Conservation (phyloP, 2,888 invertebrate species). For the Mythimna pallens region DNA sequence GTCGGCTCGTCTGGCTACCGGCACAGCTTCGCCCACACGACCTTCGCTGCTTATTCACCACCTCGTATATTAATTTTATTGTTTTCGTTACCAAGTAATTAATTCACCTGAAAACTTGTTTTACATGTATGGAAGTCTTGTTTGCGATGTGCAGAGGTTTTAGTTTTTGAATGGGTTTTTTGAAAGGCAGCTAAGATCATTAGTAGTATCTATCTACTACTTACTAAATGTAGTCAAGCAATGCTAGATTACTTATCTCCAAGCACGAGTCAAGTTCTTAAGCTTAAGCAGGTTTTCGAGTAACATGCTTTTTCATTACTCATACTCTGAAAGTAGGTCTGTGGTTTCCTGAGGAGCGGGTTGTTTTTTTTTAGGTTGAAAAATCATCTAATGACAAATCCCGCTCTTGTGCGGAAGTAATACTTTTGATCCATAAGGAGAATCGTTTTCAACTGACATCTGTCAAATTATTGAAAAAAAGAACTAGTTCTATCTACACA, state of each 20-base stretch:
- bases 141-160: slow-evolving; percentile 17
- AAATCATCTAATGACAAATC: too few species aligned
- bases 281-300: not conserved
- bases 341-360: too few species aligned
- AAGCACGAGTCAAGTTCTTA: not conserved
- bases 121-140: slow-evolving; percentile 29
- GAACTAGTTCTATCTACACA: too few species aligned
- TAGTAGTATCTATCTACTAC: not conserved
- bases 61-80: slow-evolving; percentile 53
- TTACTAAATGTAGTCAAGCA: not conserved
- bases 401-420: too few species aligned
- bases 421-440: too few species aligned
- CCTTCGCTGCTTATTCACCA: slow-evolving; percentile 55
- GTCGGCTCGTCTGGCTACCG: slow-evolving; percentile 75
- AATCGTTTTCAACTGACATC: too few species aligned
- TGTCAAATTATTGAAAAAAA: too few species aligned
- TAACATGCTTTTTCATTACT: not conserved
- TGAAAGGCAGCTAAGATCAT: not conserved
- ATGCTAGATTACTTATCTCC: slow-evolving; percentile 4
- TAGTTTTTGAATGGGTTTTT: slow-evolving; percentile 16
- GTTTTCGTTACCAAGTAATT: slow-evolving; percentile 57
- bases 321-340: too few species aligned
- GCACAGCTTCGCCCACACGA: slow-evolving; percentile 74
- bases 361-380: too few species aligned
- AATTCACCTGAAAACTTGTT: slow-evolving; percentile 57